phyloP scores from a whole-genome alignment of 2,797 vertebrate genomes.

The Spheniscus humboldti region DNA sequence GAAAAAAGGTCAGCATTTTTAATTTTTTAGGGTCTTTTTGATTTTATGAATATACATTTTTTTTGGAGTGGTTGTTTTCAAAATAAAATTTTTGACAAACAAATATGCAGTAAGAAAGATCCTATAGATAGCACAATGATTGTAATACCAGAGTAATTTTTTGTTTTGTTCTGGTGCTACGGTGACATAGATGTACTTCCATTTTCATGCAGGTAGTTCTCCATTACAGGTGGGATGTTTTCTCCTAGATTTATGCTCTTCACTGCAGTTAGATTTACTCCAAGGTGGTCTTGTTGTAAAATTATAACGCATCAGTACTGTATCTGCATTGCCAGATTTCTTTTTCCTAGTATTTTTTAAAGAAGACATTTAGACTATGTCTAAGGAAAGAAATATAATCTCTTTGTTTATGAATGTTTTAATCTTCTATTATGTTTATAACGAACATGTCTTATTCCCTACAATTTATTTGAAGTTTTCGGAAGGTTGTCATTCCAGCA shows the following conservation, averaged over 20 bases:
- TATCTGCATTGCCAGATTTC: background rate
- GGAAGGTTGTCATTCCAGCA: background rate
- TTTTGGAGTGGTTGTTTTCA: background rate
- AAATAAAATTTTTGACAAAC: background rate
- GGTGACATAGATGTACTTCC: background rate
- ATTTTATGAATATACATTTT: background rate
- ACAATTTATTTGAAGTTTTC: background rate
- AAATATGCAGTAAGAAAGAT: background rate
- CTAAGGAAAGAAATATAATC: background rate
- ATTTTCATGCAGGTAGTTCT: background rate
- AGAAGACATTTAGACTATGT: background rate
- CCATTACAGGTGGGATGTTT: background rate
- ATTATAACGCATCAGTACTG: background rate
- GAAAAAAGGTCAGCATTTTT: conserved; percentile 80
- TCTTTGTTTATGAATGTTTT: background rate
- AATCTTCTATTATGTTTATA: background rate
- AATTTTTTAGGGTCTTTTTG: background rate
- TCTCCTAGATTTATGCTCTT: background rate
- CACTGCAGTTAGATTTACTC: background rate
- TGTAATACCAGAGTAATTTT: background rate
- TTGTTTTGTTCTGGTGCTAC: background rate
- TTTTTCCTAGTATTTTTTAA: background rate
- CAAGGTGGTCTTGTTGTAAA: background rate
- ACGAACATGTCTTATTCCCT: background rate
- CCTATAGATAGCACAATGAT: background rate